These are phyloP conservation scores for Trissoscelio sp. DNA, from an alignment of 2,888 invertebrate genomes.

Conservation along the genomic window DNA sequence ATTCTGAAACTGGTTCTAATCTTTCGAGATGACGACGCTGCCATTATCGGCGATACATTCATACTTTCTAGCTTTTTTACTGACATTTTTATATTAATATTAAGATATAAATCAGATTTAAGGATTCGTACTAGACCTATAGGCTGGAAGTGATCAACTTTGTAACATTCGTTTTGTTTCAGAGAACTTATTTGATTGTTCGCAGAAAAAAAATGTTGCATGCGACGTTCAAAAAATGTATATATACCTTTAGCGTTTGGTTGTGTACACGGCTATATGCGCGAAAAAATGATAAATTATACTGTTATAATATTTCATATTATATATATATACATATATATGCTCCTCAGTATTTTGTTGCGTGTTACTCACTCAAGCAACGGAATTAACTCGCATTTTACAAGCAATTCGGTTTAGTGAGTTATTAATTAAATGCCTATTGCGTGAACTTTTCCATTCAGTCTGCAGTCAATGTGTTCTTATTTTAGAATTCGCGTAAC, in stretches of 20 bases:
- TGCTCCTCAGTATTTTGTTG: slow-evolving; percentile 28
- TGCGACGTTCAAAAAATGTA: not conserved
- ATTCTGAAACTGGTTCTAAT: slow-evolving; percentile 82
- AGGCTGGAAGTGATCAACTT: slow-evolving; percentile 10
- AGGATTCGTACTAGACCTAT: slow-evolving; percentile 16
- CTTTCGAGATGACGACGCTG: slow-evolving; percentile 82
- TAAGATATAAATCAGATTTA: slow-evolving; percentile 20
- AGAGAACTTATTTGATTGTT: slow-evolving; percentile 1
- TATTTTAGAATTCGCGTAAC: not conserved
- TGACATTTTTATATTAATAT: slow-evolving; percentile 55
- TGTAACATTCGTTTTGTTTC: not conserved
- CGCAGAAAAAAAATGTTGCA: not conserved
- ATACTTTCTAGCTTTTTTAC: slow-evolving; percentile 75
- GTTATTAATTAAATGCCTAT: slow-evolving; percentile 15
- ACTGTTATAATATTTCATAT: slow-evolving; percentile 46
- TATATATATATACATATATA: slow-evolving; percentile 9
- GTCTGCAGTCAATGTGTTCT: slow-evolving; percentile 8
- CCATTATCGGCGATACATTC: slow-evolving; percentile 76
- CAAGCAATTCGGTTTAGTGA: not conserved
- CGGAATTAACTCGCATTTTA: slow-evolving; percentile 12
- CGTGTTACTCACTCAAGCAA: slow-evolving; percentile 1
- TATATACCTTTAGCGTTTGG: not conserved
- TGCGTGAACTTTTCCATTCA: not conserved
- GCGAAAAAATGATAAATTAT: slow-evolving; percentile 16
- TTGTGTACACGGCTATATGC: not conserved